Evolutionary conservation across 2,888 invertebrate species (phyloP).

Genomic region (Drosophila peninsularis): DNA sequence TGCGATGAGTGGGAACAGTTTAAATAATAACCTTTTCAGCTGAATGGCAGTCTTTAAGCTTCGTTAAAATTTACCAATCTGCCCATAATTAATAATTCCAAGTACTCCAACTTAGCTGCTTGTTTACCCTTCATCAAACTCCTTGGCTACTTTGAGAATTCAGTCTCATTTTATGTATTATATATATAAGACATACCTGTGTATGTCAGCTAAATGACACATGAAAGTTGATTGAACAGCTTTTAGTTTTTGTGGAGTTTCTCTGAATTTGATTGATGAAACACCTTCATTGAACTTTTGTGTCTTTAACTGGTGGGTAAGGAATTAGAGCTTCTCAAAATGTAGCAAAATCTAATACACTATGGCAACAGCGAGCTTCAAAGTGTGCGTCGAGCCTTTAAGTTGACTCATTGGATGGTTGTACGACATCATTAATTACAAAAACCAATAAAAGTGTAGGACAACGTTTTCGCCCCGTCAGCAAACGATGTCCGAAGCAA

Average conservation of each 20-base stretch:
- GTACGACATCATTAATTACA: conserved; percentile 69
- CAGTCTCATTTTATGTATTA: neutral
- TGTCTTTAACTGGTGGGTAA: conserved; percentile 1
- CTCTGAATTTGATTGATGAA: conserved; percentile 56
- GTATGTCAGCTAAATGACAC: conserved; percentile 32
- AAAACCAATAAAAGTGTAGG: conserved; percentile 73
- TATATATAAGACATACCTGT: conserved; percentile 2
- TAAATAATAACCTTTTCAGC: neutral
- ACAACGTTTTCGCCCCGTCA: conserved; percentile 39
- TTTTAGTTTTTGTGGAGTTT: conserved; percentile 6
- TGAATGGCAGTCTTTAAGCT: neutral
- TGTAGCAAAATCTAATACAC: neutral
- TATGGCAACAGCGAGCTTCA: conserved; percentile 28
- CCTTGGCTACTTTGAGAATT: neutral
- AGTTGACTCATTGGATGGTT: conserved; percentile 13
- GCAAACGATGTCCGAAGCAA: conserved; percentile 51
- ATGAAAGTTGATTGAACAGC: conserved; percentile 50
- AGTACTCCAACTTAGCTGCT: neutral
- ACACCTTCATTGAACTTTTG: conserved; percentile 10
- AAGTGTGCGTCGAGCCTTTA: conserved; percentile 9
- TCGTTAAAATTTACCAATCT: neutral
- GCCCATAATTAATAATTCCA: neutral
- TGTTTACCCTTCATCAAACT: neutral
- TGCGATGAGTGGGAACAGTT: conserved; percentile 34
- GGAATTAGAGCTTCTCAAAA: conserved; percentile 8